Evolutionary conservation across 2,113 vertebrate genomes (phyloP).

Genomic region (Pseudois nayaur): DNA sequence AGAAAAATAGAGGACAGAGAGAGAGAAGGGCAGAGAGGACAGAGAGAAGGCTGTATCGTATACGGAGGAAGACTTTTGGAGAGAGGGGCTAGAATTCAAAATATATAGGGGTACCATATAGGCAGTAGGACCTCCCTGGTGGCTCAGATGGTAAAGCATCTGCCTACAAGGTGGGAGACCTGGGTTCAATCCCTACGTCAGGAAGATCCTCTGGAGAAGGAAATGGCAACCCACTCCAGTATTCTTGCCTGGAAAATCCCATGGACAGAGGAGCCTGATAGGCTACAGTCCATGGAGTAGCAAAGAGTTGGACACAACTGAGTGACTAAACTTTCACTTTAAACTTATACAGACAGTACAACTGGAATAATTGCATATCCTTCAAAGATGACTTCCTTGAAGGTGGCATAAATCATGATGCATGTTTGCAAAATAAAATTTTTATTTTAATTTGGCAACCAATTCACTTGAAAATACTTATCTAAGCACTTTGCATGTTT

Average conservation of each 20-base stretch:
- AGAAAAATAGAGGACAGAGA: not conserved
- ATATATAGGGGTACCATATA: not conserved
- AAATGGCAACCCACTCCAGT: too few species aligned
- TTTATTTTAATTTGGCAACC: not conserved
- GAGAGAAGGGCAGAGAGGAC: not conserved
- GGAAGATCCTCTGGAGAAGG: too few species aligned
- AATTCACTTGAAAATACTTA: not conserved
- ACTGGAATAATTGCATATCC: not conserved
- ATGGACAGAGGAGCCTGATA: too few species aligned
- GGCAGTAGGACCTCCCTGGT: not conserved
- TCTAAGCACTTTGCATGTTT: not conserved
- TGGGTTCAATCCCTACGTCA: too few species aligned
- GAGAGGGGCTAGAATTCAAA: not conserved
- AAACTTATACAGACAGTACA: not conserved
- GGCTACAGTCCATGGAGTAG: too few species aligned
- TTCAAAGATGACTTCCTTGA: not conserved
- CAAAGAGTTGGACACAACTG: too few species aligned
- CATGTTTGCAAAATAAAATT: not conserved
- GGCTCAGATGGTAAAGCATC: too few species aligned
- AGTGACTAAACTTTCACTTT: too few species aligned
- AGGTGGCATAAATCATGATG: not conserved
- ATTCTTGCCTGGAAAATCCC: too few species aligned
- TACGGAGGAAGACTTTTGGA: not conserved
- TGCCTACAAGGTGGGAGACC: too few species aligned
- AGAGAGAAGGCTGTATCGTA: not conserved